These are phyloP conservation scores for Noctuana brunneofusca DNA, from an alignment of 2,888 invertebrate species.

Conservation along the genomic window DNA sequence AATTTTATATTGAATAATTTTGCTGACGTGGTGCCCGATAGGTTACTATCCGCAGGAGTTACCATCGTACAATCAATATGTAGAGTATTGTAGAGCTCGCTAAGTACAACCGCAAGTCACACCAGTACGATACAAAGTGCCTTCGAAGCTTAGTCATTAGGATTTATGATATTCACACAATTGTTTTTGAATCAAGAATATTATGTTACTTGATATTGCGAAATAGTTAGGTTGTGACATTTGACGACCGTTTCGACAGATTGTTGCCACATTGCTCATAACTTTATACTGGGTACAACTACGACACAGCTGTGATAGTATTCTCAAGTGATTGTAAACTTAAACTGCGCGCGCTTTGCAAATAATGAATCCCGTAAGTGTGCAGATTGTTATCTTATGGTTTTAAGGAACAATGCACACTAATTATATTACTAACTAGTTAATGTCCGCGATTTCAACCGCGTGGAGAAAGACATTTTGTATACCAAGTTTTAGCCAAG, in stretches of 20 bases:
- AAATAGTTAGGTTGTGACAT: constrained; percentile 70
- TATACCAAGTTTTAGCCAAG: no score
- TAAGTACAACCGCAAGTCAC: constrained; percentile 78
- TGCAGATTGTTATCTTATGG: constrained; percentile 1
- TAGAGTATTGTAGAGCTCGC: constrained; percentile 73
- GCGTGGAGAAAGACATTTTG: no score
- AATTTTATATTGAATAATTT: constrained; percentile 51
- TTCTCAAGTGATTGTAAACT: constrained; percentile 37
- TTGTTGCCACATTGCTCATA: constrained; percentile 15
- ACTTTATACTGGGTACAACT: constrained; percentile 43
- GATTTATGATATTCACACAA: constrained; percentile 66
- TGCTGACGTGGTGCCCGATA: constrained; percentile 58
- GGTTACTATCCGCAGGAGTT: constrained; percentile 73
- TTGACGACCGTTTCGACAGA: constrained; percentile 9
- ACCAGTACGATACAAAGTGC: constrained; percentile 77
- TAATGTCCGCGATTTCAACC: no score
- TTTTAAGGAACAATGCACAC: neutral
- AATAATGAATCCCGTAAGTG: neutral
- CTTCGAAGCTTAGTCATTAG: constrained; percentile 81
- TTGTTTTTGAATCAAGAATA: constrained; percentile 50
- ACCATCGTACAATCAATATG: constrained; percentile 81
- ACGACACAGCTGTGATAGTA: constrained; percentile 47
- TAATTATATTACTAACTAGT: no score
- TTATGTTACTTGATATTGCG: constrained; percentile 52
- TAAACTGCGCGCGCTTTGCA: constrained; percentile 9